These are phyloP conservation scores for Hephaestus fuliginosus DNA, from an alignment of 2,797 vertebrate species.

Conservation along the genomic window DNA sequence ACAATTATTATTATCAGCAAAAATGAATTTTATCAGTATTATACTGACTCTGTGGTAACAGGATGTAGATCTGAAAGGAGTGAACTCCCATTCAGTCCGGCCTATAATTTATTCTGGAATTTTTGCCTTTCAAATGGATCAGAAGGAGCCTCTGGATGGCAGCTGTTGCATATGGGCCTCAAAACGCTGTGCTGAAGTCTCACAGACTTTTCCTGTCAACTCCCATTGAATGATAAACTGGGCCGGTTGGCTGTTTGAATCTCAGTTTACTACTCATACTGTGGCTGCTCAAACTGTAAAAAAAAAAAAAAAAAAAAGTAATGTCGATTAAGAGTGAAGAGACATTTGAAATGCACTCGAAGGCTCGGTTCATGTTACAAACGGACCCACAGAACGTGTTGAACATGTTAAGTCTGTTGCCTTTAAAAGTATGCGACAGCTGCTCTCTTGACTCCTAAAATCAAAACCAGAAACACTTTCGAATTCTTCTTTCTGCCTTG, in stretches of 20 bases:
- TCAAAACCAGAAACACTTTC: constrained; percentile 47
- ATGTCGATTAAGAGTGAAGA: constrained; percentile 24
- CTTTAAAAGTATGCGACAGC: constrained; percentile 67
- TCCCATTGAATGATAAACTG: constrained; percentile 14
- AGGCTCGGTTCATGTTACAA: constrained; percentile 39
- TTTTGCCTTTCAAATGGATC: constrained; percentile 69
- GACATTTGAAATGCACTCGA: constrained; percentile 26
- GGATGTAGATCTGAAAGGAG: constrained; percentile 79
- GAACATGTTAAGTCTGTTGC: constrained; percentile 38
- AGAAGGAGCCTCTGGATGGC: constrained; percentile 64
- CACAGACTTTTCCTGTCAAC: constrained; percentile 43
- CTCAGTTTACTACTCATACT: constrained; percentile 42
- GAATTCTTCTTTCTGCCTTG: constrained; percentile 68
- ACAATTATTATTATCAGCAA: constrained; percentile 84
- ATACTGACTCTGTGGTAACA: constrained; percentile 87
- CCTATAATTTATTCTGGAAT: constrained; percentile 68
- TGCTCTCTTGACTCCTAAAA: constrained; percentile 66
- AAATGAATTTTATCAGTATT: constrained; percentile 90
- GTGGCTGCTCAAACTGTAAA: constrained; percentile 50
- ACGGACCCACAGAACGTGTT: constrained; percentile 28
- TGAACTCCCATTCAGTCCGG: constrained; percentile 67
- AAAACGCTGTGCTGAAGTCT: constrained; percentile 35
- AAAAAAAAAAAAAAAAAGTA: neutral
- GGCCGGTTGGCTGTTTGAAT: constrained; percentile 32
- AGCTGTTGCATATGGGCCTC: constrained; percentile 73